Percentiles rank a stretch among this genome's conserved stretches.
Conservation (phyloP, 2,888 invertebrate genomes). For the Tuberolachnus salignus region DNA sequence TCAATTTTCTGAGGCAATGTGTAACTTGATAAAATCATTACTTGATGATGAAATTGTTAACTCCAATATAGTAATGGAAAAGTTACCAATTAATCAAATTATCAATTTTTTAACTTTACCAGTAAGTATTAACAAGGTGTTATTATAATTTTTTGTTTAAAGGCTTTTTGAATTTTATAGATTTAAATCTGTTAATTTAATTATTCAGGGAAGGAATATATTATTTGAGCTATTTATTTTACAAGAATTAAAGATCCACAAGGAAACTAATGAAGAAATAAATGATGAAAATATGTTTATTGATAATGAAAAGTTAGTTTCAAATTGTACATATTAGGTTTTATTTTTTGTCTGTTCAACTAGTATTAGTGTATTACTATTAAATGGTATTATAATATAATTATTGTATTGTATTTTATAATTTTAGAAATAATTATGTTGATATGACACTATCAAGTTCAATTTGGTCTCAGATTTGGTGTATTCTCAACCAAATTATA, state of each 20-base stretch:
- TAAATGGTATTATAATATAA: not conserved
- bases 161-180: not conserved
- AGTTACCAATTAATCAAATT: conserved; percentile 32
- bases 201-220: conserved; percentile 30
- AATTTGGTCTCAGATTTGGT: conserved; percentile 37
- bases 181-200: not conserved
- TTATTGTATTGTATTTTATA: not conserved
- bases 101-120: conserved; percentile 20
- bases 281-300: conserved; percentile 18
- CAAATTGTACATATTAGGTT: not conserved
- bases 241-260: conserved; percentile 31
- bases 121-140: conserved; percentile 23
- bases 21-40: conserved; percentile 30
- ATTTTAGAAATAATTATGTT: conserved; percentile 27
- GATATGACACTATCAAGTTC: conserved; percentile 14
- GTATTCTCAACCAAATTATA: conserved; percentile 11
- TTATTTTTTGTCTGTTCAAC: not conserved
- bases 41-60: conserved; percentile 36
- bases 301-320: conserved; percentile 28
- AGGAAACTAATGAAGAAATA: conserved; percentile 1
- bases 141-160: too few relatives aligned
- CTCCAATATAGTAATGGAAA: conserved; percentile 21
- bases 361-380: too few relatives aligned
- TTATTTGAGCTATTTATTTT: conserved; percentile 45
- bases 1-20: conserved; percentile 36